Evolutionary conservation across 2,113 vertebrate species (phyloP), one percentile per base, ranked within the genome.

Genomic region (Ariopsis seemanni): DNA sequence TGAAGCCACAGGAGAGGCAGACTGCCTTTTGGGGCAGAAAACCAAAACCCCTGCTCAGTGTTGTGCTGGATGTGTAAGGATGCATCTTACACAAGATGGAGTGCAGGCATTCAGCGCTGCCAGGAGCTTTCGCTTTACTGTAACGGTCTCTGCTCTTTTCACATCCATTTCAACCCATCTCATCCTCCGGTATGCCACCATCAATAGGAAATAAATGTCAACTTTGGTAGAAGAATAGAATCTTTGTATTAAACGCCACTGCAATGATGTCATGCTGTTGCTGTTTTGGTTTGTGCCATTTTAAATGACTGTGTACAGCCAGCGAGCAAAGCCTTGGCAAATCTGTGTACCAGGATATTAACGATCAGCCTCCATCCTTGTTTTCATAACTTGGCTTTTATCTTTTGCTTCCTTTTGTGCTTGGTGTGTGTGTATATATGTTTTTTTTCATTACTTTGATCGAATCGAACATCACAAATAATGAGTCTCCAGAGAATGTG

Each of bases 271-370:
- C 79, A 86, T 50, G 72, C 57, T 88, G 57, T 63, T 57, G 48
- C 65, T 53, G 71, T 67, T 87, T 71, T 65, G 87, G 53, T 78
- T 83, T 4, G n/a, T 63, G 77, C 63, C 77, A 57, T 82, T 91
- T 89, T 81, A 34, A 89, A 89, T 85, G 80, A 86, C 69, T 48
- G 42, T 80, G 85, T 74, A 72, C 57, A 86, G 67, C 25, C 74
- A 52, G 10, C 60, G 22, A 85, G 77, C 7, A 50, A 78, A 80
- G 62, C 58, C 55, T 27, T 22, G 5, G 85, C 63, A 87, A 85
- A 87, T 83, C 79, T 83, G 80, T 67, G 83, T 87, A 50, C 63
- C 79, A 65, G 86, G 83, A 90, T 87, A 87, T 90, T 87, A 87
- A 63, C 71, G 48, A 50, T 82, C 82, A 87, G 62, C 30, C 75